These are phyloP conservation scores for Felis catus DNA, from an alignment of 2,113 vertebrate genomes.

Conservation along the genomic window F.catus_Fca126_mat1.0 CM031414.1:6168501-6169000, in stretches of 20 bases:
- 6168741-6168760: not conserved
- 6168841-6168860: not conserved
- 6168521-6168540: not conserved
- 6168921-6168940: not conserved
- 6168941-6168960: not conserved
- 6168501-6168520: not conserved
- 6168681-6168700: not conserved
- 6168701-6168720: no score
- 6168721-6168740: not conserved
- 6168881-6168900: not conserved
- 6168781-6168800: not conserved
- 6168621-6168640: not conserved
- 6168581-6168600: not conserved
- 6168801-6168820: no score
- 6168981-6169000: not conserved
- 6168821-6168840: not conserved
- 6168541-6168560: not conserved
- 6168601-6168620: not conserved
- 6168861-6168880: not conserved
- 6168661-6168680: not conserved
- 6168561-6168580: not conserved
- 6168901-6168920: no score
- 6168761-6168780: rapidly evolving
- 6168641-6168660: not conserved
- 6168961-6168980: not conserved